Percentiles rank a stretch among this genome's conserved stretches.
Conservation (phyloP, 1,140 invertebrate genomes). For the Drosophila orosa region DNA sequence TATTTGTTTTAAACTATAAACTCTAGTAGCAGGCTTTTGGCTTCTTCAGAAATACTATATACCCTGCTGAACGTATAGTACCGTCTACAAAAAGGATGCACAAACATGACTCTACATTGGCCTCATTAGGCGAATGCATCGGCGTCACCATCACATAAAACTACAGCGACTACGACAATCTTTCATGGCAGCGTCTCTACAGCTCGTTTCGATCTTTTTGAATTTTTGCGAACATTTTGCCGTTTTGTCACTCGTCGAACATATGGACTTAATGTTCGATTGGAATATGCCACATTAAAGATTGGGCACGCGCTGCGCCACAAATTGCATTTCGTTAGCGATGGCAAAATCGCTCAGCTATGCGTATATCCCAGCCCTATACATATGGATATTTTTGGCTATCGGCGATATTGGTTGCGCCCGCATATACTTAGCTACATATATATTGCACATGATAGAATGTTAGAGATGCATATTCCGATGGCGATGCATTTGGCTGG, state of each 20-base stretch:
- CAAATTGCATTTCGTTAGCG: slow-evolving; percentile 62
- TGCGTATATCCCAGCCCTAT: background rate
- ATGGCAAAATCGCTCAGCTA: slow-evolving; percentile 38
- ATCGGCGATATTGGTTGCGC: slow-evolving; percentile 30
- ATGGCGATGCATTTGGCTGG: slow-evolving; percentile 24
- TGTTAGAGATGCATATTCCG: background rate
- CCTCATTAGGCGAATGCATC: slow-evolving; percentile 57
- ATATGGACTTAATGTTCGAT: slow-evolving; percentile 54
- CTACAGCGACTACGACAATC: slow-evolving; percentile 34
- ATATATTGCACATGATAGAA: background rate
- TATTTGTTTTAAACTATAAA: background rate
- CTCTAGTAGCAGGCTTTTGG: no score
- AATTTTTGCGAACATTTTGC: slow-evolving; percentile 17
- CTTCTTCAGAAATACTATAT: background rate
- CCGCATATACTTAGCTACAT: slow-evolving; percentile 8
- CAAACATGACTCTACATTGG: slow-evolving; percentile 59
- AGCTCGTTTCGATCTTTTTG: slow-evolving; percentile 15
- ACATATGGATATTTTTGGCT: slow-evolving; percentile 23
- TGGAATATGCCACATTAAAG: slow-evolving; percentile 68
- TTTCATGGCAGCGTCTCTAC: slow-evolving; percentile 24
- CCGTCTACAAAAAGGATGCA: slow-evolving; percentile 9
- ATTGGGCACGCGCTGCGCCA: slow-evolving; percentile 60
- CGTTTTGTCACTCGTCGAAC: slow-evolving; percentile 34
- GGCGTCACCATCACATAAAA: slow-evolving; percentile 39
- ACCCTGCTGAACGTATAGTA: background rate